phyloP scores from a whole-genome alignment of 2,113 vertebrate genomes.

The Addax nasomaculatus region DNA sequence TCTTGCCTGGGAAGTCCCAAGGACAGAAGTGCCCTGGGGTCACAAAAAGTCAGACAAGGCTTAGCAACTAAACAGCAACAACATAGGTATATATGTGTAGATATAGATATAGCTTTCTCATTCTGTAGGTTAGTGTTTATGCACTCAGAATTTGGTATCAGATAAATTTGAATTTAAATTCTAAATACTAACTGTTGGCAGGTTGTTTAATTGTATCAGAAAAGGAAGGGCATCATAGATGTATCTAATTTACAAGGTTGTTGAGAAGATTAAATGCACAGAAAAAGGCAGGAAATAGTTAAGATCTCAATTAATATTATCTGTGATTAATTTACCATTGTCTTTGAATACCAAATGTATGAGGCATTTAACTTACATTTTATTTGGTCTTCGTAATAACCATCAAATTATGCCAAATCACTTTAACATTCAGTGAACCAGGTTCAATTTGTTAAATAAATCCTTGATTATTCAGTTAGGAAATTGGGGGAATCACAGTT shows the following conservation, averaged over 20 bases:
- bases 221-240: background rate
- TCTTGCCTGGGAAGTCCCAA: background rate
- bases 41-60: background rate
- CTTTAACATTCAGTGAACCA: background rate
- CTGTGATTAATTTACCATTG: background rate
- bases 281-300: background rate
- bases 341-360: background rate
- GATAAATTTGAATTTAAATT: background rate
- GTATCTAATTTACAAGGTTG: background rate
- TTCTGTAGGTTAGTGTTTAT: too few species aligned
- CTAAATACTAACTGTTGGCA: background rate
- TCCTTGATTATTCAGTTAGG: background rate
- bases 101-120: rapidly evolving
- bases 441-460: background rate
- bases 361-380: background rate
- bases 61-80: background rate
- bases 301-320: background rate
- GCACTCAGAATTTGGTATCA: background rate
- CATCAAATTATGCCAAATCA: background rate
- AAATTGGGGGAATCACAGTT: background rate
- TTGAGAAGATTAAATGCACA: too few species aligned
- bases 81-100: background rate
- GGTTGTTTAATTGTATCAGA: background rate
- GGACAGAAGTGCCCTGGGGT: background rate
- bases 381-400: background rate